Evolutionary conservation across 2,888 invertebrate species (phyloP).

Genomic region (Polyploca ridens): DNA sequence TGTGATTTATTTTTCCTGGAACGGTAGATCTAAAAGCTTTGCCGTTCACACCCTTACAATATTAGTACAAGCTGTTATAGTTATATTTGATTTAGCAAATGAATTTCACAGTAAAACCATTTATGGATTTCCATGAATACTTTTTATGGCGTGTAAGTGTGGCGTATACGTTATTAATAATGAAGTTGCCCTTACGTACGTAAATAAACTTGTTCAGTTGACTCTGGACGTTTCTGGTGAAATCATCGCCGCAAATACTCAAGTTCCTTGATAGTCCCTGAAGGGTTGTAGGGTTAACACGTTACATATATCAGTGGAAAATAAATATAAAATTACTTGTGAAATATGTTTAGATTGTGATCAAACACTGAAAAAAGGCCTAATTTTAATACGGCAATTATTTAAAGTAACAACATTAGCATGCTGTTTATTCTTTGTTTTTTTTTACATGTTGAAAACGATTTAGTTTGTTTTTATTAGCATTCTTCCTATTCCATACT

Average conservation of each 20-base stretch:
- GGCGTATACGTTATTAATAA: conserved; percentile 40
- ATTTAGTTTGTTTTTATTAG: conserved; percentile 17
- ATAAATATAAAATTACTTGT: too few relatives aligned
- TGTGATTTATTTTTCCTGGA: conserved; percentile 19
- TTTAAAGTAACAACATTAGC: too few relatives aligned
- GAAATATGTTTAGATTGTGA: too few relatives aligned
- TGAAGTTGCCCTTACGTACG: conserved; percentile 49
- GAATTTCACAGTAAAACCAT: conserved; percentile 35
- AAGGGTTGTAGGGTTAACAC: conserved; percentile 35
- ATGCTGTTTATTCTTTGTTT: not conserved
- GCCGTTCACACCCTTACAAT: conserved; percentile 31
- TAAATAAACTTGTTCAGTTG: conserved; percentile 54
- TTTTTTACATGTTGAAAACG: not conserved
- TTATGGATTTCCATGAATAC: conserved; percentile 17
- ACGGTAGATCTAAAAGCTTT: conserved; percentile 26
- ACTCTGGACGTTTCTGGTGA: conserved; percentile 54
- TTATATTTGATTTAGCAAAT: conserved; percentile 41
- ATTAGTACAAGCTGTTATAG: conserved; percentile 30
- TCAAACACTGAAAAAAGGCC: too few relatives aligned
- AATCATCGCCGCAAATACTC: conserved; percentile 71
- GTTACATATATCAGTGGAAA: conserved; percentile 4
- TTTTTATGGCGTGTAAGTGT: conserved; percentile 14
- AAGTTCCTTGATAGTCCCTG: conserved; percentile 26
- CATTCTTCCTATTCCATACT: conserved; percentile 21
- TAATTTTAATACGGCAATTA: too few relatives aligned